Base-by-base conservation (phyloP, 2,888 invertebrate genomes). In the Halocaridina rubra region DNA sequence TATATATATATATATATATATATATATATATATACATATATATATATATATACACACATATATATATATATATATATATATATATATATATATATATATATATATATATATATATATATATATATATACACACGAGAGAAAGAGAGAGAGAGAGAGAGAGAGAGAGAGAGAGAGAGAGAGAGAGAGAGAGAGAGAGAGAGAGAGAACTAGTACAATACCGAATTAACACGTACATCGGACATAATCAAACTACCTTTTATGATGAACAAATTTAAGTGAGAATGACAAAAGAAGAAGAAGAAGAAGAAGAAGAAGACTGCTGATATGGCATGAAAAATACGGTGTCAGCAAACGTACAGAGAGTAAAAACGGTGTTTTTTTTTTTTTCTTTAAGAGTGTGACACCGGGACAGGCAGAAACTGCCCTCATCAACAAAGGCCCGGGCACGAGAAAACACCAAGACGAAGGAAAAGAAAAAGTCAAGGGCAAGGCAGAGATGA, bases 51-150 rank as follows among this genome's bases (percentile, higher is more conserved):
- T 57, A 57, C 22, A 57, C 22, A 57, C 22, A 57, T 57, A 57
- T 57, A 57, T 57, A 57, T 57, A 57, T 59, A 69, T 69, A 69
- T 69, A 69, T 69, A 69, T 69, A 69, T 69, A 69, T 69, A 69
- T 69, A 69, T 69, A 69, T 69, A 69, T 69, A 69, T 69, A 69
- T 69, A 69, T 69, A 69, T 69, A 69, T 69, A 69, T 69, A 69
- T 69, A 69, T 69, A 69, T 69, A 69, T 69, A 69, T 69, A 69
- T 69, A 69, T 69, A 69, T 69, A 69, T 69, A 69, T 69, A 69
- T 69, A 69, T 69, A 69, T 2, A 69, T 10, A 69, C 0, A 69
- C 13, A 29, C 2, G 7, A 22, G 22, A 8, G 4, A 69, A 69
- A 30, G 71, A n/a, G n/a, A n/a, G n/a, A n/a, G n/a, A n/a, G n/a